These are phyloP conservation scores for Spinus olivaceus DNA, from an alignment of 2,797 vertebrate genomes.

Conservation along the genomic window DNA sequence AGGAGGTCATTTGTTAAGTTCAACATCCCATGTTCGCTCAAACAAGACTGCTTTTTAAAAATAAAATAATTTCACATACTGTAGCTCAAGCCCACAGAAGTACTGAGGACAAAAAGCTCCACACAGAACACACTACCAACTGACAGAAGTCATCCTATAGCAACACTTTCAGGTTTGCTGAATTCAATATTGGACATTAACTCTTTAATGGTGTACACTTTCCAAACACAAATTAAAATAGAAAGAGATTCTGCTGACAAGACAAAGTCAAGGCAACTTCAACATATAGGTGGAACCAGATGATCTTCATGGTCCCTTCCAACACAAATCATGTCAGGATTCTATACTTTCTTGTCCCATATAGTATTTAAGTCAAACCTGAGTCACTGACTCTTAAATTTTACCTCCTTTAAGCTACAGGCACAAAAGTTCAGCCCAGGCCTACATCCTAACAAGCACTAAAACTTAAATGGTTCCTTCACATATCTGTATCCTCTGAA, in stretches of 20 bases:
- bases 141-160: neutral
- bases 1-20: neutral
- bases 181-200: neutral
- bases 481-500: rapidly evolving
- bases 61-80: neutral
- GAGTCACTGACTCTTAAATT: neutral
- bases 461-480: neutral
- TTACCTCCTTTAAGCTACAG: neutral
- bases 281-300: neutral
- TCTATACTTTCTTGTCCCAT: neutral
- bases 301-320: neutral
- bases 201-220: neutral
- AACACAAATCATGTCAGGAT: neutral
- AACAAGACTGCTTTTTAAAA: neutral
- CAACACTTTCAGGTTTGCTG: neutral
- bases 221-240: neutral
- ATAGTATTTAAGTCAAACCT: neutral
- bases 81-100: neutral
- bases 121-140: neutral
- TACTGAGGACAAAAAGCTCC: neutral
- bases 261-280: neutral
- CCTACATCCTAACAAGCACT: neutral
- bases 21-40: neutral
- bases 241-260: neutral
- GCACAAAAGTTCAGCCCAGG: neutral